A percentile compares a stretch with the other conserved stretches of the same genome.
Conservation (phyloP, 1,140 invertebrate genomes). For the Bombyx mori region DNA sequence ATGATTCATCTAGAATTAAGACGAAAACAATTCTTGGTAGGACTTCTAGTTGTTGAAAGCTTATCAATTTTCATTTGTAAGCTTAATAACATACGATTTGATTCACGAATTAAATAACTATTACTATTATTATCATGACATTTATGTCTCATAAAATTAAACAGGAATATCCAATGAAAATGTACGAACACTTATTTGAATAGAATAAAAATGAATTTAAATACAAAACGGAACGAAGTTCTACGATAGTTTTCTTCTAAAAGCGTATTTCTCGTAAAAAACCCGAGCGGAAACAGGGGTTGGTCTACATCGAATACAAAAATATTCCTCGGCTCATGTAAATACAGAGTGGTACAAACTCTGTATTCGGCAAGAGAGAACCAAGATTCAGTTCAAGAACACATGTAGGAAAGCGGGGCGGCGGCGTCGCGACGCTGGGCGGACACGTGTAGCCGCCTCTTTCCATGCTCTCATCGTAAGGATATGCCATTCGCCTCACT, state of each 20-base stretch:
- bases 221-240: too few relatives aligned
- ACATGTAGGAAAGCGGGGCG: slow-evolving; percentile 30
- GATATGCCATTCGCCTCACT: slow-evolving; percentile 27
- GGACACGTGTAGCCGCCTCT: slow-evolving; percentile 44
- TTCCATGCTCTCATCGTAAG: slow-evolving; percentile 34
- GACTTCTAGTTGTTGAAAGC: too few relatives aligned
- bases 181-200: too few relatives aligned
- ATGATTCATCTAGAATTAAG: too few relatives aligned
- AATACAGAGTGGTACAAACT: slow-evolving; percentile 55
- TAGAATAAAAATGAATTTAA: too few relatives aligned
- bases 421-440: slow-evolving; percentile 37
- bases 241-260: not conserved
- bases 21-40: too few relatives aligned
- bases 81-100: too few relatives aligned
- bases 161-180: too few relatives aligned
- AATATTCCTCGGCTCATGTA: slow-evolving; percentile 49
- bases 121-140: too few relatives aligned
- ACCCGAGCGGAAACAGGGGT: slow-evolving; percentile 25
- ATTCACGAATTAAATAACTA: too few relatives aligned
- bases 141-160: too few relatives aligned
- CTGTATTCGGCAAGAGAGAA: slow-evolving; percentile 36
- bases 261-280: slow-evolving; percentile 22
- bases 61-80: too few relatives aligned
- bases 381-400: slow-evolving; percentile 42
- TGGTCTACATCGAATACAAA: slow-evolving; percentile 37